Conservation (phyloP, 2,888 invertebrate genomes). For the Galerucella calmariensis region DNA sequence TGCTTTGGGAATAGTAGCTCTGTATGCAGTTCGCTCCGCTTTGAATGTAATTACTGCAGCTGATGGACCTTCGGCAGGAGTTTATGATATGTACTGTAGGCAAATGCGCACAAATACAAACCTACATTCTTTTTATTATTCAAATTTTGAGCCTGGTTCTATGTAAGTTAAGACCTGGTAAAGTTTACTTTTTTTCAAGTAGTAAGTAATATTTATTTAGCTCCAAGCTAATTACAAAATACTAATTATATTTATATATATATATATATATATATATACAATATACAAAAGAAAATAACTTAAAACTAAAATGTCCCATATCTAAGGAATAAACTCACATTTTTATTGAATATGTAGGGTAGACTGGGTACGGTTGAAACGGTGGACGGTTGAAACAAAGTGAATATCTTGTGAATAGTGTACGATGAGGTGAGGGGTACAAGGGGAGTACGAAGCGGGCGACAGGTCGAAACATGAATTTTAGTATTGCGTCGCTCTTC, state of each 20-base stretch:
- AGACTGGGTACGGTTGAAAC: background rate
- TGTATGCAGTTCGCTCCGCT: background rate
- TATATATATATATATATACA: no score
- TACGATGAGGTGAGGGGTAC: background rate
- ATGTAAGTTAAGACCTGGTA: background rate
- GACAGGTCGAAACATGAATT: background rate
- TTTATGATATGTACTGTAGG: background rate
- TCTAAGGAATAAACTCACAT: no score
- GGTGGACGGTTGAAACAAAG: slow-evolving; percentile 6
- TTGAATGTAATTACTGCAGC: background rate
- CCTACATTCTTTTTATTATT: background rate
- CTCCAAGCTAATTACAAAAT: no score
- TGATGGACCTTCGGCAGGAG: background rate
- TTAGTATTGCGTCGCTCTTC: slow-evolving; percentile 8
- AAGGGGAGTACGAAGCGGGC: slow-evolving; percentile 2
- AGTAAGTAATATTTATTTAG: no score
- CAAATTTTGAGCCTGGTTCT: slow-evolving; percentile 6
- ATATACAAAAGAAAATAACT: no score
- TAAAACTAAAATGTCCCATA: no score
- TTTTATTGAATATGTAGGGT: no score
- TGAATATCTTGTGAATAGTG: background rate
- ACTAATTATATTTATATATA: no score
- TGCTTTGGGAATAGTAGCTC: background rate
- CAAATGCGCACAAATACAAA: slow-evolving; percentile 9
- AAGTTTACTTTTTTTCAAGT: no score